phyloP scores from a whole-genome alignment of 2,797 vertebrate species.

The Anas bernieri region DNA sequence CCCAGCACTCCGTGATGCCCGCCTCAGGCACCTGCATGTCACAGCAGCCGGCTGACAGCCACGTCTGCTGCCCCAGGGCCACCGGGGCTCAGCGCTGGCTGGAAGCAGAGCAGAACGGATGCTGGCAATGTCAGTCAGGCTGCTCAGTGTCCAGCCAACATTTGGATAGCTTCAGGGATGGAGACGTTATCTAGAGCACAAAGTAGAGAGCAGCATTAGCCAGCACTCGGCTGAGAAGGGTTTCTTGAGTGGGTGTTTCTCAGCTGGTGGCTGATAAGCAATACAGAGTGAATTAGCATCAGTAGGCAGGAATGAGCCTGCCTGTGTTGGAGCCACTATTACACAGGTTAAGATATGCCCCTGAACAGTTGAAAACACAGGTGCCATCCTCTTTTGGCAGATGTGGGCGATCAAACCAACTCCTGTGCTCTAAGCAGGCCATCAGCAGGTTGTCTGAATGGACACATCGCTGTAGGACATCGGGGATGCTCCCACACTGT shows the following conservation, averaged over 20 bases:
- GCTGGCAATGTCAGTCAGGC: fast-evolving
- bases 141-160: not conserved
- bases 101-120: not conserved
- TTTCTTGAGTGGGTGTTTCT: not conserved
- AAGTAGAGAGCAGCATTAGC: not conserved
- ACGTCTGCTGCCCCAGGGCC: not conserved
- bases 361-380: not conserved
- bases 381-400: not conserved
- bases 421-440: not conserved
- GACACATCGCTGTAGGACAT: not conserved
- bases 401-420: not conserved
- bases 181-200: not conserved
- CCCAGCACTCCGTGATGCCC: not conserved
- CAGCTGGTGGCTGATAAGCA: not conserved
- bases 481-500: not conserved
- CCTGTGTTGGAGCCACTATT: not conserved
- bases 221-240: not conserved
- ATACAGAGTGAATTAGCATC: not conserved
- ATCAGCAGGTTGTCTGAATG: not conserved
- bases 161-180: not conserved
- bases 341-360: not conserved
- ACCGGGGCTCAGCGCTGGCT: not conserved
- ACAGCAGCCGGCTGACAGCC: not conserved
- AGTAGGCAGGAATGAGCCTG: not conserved
- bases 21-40: not conserved